Evolutionary conservation across 2,797 vertebrate species (phyloP).

Genomic region (Natrix natrix): DNA sequence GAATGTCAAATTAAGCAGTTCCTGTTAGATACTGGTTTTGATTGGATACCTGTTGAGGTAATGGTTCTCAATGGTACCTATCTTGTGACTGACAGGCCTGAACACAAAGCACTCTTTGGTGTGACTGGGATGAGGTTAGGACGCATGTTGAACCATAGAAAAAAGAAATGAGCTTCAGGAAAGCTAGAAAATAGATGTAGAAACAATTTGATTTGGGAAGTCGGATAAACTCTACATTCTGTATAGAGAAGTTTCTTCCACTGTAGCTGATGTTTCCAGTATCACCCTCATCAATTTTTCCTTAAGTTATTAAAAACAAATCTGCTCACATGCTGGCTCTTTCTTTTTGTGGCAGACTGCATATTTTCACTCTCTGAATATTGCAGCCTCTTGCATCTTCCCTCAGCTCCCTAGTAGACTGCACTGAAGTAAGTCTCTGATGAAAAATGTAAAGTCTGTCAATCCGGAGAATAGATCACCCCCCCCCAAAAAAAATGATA

Average conservation of each 20-base stretch:
- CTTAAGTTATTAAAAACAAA: neutral
- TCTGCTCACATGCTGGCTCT: neutral
- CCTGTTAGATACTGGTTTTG: constrained; percentile 20
- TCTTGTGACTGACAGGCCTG: constrained; percentile 28
- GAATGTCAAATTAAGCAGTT: constrained; percentile 41
- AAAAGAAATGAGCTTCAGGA: constrained; percentile 21
- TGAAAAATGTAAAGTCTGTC: neutral
- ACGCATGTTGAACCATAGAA: neutral
- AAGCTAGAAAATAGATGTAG: neutral
- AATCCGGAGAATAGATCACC: neutral
- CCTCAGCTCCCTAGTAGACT: neutral
- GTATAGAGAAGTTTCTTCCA: neutral
- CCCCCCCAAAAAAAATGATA: too few species aligned
- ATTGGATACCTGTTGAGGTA: constrained; percentile 46
- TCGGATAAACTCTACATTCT: constrained; percentile 1
- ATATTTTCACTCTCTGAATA: neutral
- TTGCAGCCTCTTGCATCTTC: neutral
- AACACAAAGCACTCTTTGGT: constrained; percentile 27
- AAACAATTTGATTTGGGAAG: constrained; percentile 21
- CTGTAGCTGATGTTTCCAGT: neutral
- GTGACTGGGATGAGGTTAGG: constrained; percentile 7
- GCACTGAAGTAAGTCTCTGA: neutral
- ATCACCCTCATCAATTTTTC: neutral
- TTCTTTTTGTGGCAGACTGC: neutral
- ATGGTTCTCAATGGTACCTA: constrained; percentile 36